These are phyloP conservation scores for Orientallactaga sibirica DNA, from an alignment of 2,797 vertebrate species.

Conservation along the genomic window DNA sequence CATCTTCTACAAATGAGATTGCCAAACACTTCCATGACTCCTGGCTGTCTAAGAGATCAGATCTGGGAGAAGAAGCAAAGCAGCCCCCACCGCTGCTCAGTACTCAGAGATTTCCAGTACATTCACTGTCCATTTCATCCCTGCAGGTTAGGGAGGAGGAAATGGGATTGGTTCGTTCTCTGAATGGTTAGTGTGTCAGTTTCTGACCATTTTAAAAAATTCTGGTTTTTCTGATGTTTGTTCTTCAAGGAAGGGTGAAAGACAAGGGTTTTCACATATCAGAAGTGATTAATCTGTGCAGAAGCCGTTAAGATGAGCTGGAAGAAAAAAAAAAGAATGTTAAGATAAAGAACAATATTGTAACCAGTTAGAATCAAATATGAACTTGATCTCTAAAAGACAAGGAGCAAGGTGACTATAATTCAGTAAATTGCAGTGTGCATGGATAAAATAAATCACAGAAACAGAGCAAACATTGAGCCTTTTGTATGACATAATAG, in stretches of 20 bases:
- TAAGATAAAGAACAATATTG: background rate
- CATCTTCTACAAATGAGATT: background rate
- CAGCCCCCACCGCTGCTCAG: background rate
- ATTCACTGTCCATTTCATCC: background rate
- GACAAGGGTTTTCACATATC: background rate
- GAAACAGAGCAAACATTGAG: background rate
- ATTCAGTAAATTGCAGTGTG: constrained; percentile 29
- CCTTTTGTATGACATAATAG: background rate
- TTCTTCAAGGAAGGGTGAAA: constrained; percentile 9
- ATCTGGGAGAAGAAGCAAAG: constrained; percentile 16
- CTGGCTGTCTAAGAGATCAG: background rate
- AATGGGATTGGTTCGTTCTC: background rate
- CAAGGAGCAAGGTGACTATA: constrained; percentile 19
- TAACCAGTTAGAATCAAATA: constrained; percentile 11
- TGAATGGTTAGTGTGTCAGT: background rate
- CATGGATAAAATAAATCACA: constrained; percentile 25
- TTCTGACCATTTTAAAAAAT: constrained; percentile 46
- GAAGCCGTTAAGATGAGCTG: background rate
- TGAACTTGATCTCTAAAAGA: constrained; percentile 22
- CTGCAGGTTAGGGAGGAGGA: background rate
- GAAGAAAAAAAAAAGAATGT: background rate
- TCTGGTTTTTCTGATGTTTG: constrained; percentile 35
- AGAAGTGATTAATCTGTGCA: background rate
- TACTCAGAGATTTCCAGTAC: background rate
- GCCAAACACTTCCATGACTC: background rate